Conservation (phyloP, 2,888 invertebrate species). For the Eilema depressum region DNA sequence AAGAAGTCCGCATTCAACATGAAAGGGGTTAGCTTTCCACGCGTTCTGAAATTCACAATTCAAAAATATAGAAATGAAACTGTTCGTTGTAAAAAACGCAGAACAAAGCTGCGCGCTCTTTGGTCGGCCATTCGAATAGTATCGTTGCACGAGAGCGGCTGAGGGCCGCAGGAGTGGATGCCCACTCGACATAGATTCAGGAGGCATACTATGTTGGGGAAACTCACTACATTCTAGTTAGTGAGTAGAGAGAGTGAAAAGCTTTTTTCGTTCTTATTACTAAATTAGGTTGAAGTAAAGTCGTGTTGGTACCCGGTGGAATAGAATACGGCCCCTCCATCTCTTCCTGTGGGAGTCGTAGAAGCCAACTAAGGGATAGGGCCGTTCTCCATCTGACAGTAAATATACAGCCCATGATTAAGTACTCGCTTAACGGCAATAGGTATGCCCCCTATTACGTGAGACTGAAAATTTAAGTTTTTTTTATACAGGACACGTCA, state of each 20-base stretch:
- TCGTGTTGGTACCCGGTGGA: too few relatives aligned
- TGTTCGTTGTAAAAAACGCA: conserved; percentile 44
- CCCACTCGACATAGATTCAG: conserved; percentile 67
- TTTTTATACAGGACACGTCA: too few relatives aligned
- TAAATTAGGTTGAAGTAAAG: too few relatives aligned
- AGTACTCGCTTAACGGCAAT: too few relatives aligned
- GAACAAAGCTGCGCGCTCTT: conserved; percentile 60
- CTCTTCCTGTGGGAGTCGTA: too few relatives aligned
- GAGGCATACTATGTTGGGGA: conserved; percentile 36
- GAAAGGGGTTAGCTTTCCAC: conserved; percentile 5
- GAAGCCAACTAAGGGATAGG: too few relatives aligned
- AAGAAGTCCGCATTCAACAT: conserved; percentile 10
- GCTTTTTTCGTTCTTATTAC: too few relatives aligned
- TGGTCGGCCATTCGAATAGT: conserved; percentile 63
- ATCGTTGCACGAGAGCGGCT: conserved; percentile 55
- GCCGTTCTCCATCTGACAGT: too few relatives aligned
- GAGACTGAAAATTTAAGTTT: too few relatives aligned
- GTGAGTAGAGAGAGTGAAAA: neutral
- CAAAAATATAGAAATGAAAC: conserved; percentile 35
- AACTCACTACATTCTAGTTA: conserved; percentile 29
- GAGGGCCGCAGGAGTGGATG: conserved; percentile 55
- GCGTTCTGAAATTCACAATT: conserved; percentile 23
- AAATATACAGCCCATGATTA: too few relatives aligned
- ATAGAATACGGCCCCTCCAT: too few relatives aligned
- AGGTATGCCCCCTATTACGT: too few relatives aligned